Base-by-base conservation (phyloP, 2,113 vertebrate genomes). In the Pterocles orientalis region DNA sequence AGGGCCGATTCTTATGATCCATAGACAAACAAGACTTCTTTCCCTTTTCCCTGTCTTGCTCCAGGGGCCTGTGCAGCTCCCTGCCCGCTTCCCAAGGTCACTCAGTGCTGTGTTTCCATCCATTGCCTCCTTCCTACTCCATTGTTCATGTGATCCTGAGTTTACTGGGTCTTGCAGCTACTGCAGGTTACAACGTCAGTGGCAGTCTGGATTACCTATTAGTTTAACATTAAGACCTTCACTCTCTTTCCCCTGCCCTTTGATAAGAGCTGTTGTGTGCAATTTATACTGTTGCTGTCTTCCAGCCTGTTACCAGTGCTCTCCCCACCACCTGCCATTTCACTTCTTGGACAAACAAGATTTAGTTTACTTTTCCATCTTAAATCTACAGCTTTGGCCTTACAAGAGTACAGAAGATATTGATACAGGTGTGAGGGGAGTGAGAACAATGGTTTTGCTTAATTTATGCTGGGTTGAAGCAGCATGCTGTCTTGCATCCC, bases 281-380 rank as follows among this genome's bases (percentile, higher is more conserved):
- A 23, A 24, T 73, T 81, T 56, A 47, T 51, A 29, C 36, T 24
- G 24, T 10, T 29, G 29, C 5, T 91, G 58, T 60, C 6, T 0
- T 28, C 3, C 5, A 77, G 88, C 91, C 26, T 29, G 13, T 68
- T 68, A 39, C 62, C 48, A 87, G 1, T 16, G 14, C 11, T 81
- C 54, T 88, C 34, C 23, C 39, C 33, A 77, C 34, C 43, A 77
- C 34, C 43, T 51, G 36, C 39, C 60, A 31, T 86, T 94, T 88
- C 64, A 28, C 47, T 83, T 80, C 82, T 41, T 56, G 34, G 45
- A 68, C 53, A 86, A 94, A 83, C 36, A 96, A 62, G 43, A 36
- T 78, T 71, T n/a, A 15, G 60, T 88, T 96, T 95, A 85, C 80
- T 90, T 93, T 94, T 87, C 65, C 60, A 14, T 51, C 36, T 78